Percentiles rank a stretch among this genome's conserved stretches.
phyloP scores from a whole-genome alignment of 2,797 vertebrate species.

The Diplodus sargus region DNA sequence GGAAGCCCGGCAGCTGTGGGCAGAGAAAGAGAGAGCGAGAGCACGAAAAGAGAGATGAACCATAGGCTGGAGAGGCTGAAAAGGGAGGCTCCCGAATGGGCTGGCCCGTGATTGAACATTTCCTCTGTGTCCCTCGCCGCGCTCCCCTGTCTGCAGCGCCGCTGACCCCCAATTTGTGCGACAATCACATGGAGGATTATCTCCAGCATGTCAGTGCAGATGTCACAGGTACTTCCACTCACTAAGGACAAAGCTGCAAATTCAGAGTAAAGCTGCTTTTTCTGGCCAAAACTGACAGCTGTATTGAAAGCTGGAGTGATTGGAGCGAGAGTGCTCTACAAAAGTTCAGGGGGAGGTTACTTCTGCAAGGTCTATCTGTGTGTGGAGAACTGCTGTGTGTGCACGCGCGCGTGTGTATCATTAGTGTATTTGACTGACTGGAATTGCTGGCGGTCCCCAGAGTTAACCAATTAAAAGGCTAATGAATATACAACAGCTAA shows the following conservation, averaged over 20 bases:
- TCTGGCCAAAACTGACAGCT: conserved; percentile 74
- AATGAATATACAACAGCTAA: conserved; percentile 87
- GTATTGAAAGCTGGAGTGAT: conserved; percentile 69
- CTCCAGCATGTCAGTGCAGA: conserved; percentile 88
- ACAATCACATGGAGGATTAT: conserved; percentile 88
- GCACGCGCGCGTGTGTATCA: conserved; percentile 61
- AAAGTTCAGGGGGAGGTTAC: conserved; percentile 77
- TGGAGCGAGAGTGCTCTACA: conserved; percentile 58
- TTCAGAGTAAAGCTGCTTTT: conserved; percentile 64
- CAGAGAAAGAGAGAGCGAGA: conserved; percentile 79
- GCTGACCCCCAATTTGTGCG: conserved; percentile 93
- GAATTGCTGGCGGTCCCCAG: conserved; percentile 77
- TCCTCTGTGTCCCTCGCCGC: conserved; percentile 87
- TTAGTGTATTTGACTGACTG: conserved; percentile 82
- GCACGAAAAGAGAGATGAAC: conserved; percentile 76
- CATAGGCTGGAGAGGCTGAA: conserved; percentile 81
- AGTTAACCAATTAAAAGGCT: conserved; percentile 86
- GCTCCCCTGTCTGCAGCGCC: conserved; percentile 85
- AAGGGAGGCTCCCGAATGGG: conserved; percentile 86
- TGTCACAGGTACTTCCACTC: conserved; percentile 87
- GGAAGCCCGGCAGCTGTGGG: conserved; percentile 90
- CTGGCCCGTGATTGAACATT: conserved; percentile 86
- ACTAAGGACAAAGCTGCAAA: conserved; percentile 74
- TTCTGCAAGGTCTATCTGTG: conserved; percentile 61
- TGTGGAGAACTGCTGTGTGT: conserved; percentile 38